A percentile compares a stretch with the other conserved stretches of the same genome.
Conservation (phyloP, 2,113 vertebrate genomes). For the Tetrao urogallus region DNA sequence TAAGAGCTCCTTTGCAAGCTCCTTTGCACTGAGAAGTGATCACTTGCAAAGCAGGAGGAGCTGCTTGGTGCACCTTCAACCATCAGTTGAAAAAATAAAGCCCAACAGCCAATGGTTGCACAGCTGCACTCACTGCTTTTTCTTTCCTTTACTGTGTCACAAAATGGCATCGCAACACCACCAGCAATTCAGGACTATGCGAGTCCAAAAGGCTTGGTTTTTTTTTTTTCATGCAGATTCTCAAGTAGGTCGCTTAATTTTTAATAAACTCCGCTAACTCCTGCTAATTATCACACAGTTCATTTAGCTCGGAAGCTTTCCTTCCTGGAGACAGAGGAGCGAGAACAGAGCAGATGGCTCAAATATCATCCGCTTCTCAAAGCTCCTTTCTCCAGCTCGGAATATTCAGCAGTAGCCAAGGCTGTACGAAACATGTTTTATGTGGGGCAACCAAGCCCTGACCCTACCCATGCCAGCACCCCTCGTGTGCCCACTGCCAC, state of each 20-base stretch:
- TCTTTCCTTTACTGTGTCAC: background rate
- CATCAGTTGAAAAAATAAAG: background rate
- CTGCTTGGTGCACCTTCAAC: background rate
- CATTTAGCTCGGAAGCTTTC: slow-evolving; percentile 60
- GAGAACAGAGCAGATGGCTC: slow-evolving; percentile 68
- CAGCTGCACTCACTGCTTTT: background rate
- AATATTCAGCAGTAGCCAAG: background rate
- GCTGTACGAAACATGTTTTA: background rate
- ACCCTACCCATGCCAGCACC: background rate
- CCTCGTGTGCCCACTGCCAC: background rate
- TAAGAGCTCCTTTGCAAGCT: background rate
- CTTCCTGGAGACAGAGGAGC: slow-evolving; percentile 51
- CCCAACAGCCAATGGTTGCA: no score
- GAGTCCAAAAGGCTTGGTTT: background rate
- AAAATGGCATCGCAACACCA: background rate
- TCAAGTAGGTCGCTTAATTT: slow-evolving; percentile 47
- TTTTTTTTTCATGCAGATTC: background rate
- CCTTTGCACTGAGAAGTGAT: background rate
- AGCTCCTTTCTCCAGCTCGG: slow-evolving; percentile 1
- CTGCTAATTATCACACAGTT: slow-evolving; percentile 58
- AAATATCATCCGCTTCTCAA: slow-evolving; percentile 52
- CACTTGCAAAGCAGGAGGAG: background rate
- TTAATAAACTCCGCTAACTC: slow-evolving; percentile 67
- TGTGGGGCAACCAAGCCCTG: background rate
- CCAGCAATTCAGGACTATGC: background rate